These are phyloP conservation scores for Aurelia coerulea DNA, from an alignment of 30 jellyfish, hydroid and myxozoan genomes.

Conservation along the genomic window DNA sequence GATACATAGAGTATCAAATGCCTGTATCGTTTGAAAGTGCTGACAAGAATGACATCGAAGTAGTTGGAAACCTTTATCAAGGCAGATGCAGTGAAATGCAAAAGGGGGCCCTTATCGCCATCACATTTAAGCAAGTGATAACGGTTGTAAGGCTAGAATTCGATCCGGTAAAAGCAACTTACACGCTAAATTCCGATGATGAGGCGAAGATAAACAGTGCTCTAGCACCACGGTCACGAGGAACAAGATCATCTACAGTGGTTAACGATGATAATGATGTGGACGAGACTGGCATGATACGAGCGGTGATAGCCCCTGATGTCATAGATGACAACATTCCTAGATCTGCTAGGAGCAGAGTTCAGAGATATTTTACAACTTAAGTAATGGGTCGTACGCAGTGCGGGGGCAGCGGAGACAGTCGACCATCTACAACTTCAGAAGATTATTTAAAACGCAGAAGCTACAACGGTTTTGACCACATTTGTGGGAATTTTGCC, in stretches of 20 bases:
- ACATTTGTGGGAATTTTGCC: background rate
- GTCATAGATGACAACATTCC: background rate
- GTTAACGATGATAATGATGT: background rate
- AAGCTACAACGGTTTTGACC: background rate
- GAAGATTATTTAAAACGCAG: background rate
- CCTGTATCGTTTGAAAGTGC: no score
- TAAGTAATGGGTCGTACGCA: background rate
- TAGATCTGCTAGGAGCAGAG: constrained; percentile 18
- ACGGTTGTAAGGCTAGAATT: no score
- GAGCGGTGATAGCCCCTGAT: background rate
- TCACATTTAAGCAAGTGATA: no score
- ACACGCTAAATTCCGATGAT: no score
- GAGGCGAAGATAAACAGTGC: no score
- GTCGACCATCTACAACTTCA: background rate
- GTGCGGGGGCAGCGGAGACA: constrained; percentile 11
- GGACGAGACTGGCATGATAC: constrained; percentile 5
- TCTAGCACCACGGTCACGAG: background rate
- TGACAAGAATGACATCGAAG: no score
- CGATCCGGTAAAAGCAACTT: no score
- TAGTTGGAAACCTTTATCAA: no score
- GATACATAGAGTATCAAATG: no score
- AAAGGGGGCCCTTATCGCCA: no score
- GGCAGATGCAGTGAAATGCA: no score
- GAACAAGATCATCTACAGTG: background rate
- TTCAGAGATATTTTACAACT: background rate